Percentiles rank a stretch among this genome's conserved stretches.
Conservation (phyloP, 2,888 invertebrate genomes). For the Brassicogethes aeneus region DNA sequence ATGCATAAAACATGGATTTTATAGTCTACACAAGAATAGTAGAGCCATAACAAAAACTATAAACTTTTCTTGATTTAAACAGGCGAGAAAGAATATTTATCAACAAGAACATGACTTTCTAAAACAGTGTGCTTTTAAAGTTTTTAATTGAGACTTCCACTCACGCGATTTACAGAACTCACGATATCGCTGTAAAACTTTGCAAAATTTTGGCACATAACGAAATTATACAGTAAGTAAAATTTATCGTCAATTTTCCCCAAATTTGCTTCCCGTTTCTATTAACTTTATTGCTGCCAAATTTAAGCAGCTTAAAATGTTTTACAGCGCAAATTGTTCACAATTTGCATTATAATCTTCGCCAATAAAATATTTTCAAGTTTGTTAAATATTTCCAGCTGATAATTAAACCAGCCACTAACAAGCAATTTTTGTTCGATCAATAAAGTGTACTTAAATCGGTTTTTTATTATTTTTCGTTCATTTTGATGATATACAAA, state of each 20-base stretch:
- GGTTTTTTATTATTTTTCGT: no score
- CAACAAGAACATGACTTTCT: neutral
- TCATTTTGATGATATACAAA: no score
- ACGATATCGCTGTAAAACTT: conserved; percentile 19
- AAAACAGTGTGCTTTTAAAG: conserved; percentile 17
- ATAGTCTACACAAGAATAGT: no score
- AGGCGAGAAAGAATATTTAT: no score
- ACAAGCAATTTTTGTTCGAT: no score
- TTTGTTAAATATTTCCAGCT: no score
- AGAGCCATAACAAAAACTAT: no score
- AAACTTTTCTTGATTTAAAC: no score
- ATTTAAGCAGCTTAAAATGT: conserved; percentile 9
- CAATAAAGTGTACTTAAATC: no score
- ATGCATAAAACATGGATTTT: no score
- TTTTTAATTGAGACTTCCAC: conserved; percentile 25
- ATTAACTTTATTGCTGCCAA: conserved; percentile 7
- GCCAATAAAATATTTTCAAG: neutral
- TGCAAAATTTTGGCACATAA: conserved; percentile 7
- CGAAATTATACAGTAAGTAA: conserved; percentile 12
- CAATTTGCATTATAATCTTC: neutral
- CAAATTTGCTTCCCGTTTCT: conserved; percentile 4
- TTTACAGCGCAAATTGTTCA: conserved; percentile 5
- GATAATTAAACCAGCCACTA: no score
- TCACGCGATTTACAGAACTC: conserved; percentile 20
- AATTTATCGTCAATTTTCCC: conserved; percentile 11